phyloP scores from a whole-genome alignment of 2,113 vertebrate genomes.

The Galbula dea region DNA sequence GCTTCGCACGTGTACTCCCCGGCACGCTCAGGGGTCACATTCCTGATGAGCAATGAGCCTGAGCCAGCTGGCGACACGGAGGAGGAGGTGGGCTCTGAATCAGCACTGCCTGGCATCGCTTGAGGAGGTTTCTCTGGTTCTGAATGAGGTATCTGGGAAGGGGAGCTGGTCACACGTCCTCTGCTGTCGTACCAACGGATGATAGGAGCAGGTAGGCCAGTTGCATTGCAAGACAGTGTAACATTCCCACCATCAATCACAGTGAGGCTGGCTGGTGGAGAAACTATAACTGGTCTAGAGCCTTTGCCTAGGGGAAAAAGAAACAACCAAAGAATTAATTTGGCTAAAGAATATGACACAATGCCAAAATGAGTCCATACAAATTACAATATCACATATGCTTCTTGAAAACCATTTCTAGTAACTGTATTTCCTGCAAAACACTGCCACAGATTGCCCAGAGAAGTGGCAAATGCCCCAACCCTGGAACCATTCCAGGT shows the following conservation, averaged over 20 bases:
- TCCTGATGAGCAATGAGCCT: constrained; percentile 69
- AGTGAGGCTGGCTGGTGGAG: constrained; percentile 43
- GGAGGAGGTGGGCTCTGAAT: constrained; percentile 18
- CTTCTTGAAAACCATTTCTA: neutral
- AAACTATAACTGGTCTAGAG: constrained; percentile 68
- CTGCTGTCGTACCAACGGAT: constrained; percentile 73
- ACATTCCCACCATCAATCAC: constrained; percentile 58
- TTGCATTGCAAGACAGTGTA: constrained; percentile 74
- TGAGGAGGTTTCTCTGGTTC: constrained; percentile 29
- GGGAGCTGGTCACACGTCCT: constrained; percentile 60
- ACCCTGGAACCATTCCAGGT: neutral
- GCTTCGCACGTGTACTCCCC: constrained; percentile 72
- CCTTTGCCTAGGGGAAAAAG: constrained; percentile 13
- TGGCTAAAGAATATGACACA: neutral
- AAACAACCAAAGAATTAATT: neutral
- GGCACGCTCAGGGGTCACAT: constrained; percentile 6
- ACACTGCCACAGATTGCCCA: neutral
- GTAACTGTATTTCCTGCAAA: neutral
- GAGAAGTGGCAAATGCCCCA: neutral
- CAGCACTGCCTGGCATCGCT: neutral
- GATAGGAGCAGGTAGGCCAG: constrained; percentile 62
- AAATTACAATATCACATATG: fast-evolving
- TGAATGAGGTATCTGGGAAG: constrained; percentile 58
- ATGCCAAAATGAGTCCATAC: neutral
- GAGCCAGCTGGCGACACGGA: constrained; percentile 54